phyloP scores from a whole-genome alignment of 2,797 vertebrate species.

The Melanotaenia pygmaea region DNA sequence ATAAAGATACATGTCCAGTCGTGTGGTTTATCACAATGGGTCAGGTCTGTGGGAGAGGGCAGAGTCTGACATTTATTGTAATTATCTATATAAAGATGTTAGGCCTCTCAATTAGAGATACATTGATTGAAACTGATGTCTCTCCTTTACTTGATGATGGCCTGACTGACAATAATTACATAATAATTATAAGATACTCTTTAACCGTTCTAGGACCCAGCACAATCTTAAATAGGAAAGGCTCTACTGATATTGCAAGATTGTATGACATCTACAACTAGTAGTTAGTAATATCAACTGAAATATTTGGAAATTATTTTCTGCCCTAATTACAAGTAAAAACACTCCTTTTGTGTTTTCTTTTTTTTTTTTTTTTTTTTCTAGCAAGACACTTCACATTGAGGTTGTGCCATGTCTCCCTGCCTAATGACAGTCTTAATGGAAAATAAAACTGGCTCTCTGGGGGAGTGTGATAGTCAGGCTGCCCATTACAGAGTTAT shows the following conservation, averaged over 20 bases:
- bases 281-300: neutral
- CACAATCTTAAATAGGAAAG: conserved; percentile 20
- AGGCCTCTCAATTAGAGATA: conserved; percentile 72
- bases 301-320: conserved; percentile 2
- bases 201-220: neutral
- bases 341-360: conserved; percentile 1
- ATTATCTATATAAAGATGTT: conserved; percentile 77
- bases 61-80: conserved; percentile 70
- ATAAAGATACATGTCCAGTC: conserved; percentile 68
- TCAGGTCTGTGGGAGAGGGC: conserved; percentile 22
- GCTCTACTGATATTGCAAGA: neutral
- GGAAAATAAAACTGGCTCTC: conserved; percentile 78
- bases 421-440: conserved; percentile 76
- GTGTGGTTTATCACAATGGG: conserved; percentile 46
- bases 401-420: conserved; percentile 40
- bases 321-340: conserved; percentile 9
- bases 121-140: conserved; percentile 76
- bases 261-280: too few species aligned
- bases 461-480: conserved; percentile 74
- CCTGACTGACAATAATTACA: conserved; percentile 26
- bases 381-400: conserved; percentile 28
- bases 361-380: neutral
- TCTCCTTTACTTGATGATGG: conserved; percentile 18
- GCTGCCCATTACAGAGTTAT: conserved; percentile 76
- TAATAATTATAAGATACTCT: neutral